A percentile compares a stretch with the other conserved stretches of the same genome.
Conservation (phyloP, 2,888 invertebrate species). For the Oasisia sp. region DNA sequence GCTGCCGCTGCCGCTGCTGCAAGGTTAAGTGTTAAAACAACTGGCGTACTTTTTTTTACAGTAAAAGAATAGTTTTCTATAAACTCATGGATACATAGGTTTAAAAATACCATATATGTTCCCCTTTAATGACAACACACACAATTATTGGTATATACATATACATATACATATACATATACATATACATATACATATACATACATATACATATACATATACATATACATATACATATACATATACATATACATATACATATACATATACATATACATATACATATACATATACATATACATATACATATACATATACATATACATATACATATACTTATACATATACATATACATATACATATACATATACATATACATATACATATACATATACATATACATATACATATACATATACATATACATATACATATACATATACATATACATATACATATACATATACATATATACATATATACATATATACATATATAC, state of each 20-base stretch:
- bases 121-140: too few species aligned
- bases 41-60: too few species aligned
- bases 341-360: too few species aligned
- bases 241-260: conserved; percentile 29
- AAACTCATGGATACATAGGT: too few species aligned
- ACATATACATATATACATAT: conserved; percentile 17
- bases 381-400: conserved; percentile 24
- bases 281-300: not conserved
- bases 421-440: conserved; percentile 13
- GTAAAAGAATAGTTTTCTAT: too few species aligned
- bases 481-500: not conserved
- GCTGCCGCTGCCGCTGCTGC: too few species aligned
- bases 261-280: conserved; percentile 30
- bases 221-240: conserved; percentile 17
- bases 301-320: conserved; percentile 29
- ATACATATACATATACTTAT: not conserved
- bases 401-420: not conserved
- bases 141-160: not conserved
- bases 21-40: too few species aligned
- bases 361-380: too few species aligned
- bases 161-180: not conserved
- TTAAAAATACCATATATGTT: not conserved
- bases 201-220: conserved; percentile 17
- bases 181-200: not conserved
- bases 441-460: conserved; percentile 8